These are phyloP conservation scores for Pseudomyrmex gracilis DNA, from an alignment of 1,140 invertebrate genomes.

Conservation along the genomic window DNA sequence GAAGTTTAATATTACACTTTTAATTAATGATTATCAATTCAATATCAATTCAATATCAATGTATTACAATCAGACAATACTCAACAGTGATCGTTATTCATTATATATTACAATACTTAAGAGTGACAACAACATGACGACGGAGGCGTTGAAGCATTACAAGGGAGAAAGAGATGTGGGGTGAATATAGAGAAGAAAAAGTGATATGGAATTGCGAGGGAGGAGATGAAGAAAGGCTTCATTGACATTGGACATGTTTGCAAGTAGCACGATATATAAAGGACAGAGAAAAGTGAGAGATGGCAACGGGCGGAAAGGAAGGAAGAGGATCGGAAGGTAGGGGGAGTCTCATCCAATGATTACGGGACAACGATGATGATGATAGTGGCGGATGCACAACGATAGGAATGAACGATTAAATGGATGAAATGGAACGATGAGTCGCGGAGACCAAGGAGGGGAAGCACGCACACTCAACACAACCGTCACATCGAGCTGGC, in stretches of 20 bases:
- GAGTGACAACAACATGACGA: conserved; percentile 86
- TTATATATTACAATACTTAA: conserved; percentile 86
- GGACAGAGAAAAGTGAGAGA: conserved; percentile 8
- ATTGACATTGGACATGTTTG: conserved; percentile 61
- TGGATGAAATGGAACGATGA: conserved; percentile 71
- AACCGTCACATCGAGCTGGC: conserved; percentile 85
- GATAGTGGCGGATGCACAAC: conserved; percentile 70
- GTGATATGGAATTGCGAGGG: conserved; percentile 51
- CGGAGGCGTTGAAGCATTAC: conserved; percentile 85
- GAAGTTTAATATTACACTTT: conserved; percentile 83
- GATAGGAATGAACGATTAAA: conserved; percentile 72
- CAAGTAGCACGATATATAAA: conserved; percentile 34
- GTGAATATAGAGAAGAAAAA: conserved; percentile 5
- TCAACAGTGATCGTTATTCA: conserved; percentile 86
- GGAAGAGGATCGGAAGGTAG: neutral
- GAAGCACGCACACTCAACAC: conserved; percentile 85
- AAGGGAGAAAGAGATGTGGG: conserved; percentile 53
- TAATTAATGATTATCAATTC: conserved; percentile 86
- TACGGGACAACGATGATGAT: conserved; percentile 70
- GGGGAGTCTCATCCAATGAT: conserved; percentile 51
- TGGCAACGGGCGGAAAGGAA: conserved; percentile 42
- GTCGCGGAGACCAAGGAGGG: conserved; percentile 77
- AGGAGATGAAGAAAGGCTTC: conserved; percentile 43
- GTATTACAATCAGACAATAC: conserved; percentile 87
- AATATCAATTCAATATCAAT: conserved; percentile 86